Conservation (phyloP, 2,797 vertebrate species). For the Betta splendens region DNA sequence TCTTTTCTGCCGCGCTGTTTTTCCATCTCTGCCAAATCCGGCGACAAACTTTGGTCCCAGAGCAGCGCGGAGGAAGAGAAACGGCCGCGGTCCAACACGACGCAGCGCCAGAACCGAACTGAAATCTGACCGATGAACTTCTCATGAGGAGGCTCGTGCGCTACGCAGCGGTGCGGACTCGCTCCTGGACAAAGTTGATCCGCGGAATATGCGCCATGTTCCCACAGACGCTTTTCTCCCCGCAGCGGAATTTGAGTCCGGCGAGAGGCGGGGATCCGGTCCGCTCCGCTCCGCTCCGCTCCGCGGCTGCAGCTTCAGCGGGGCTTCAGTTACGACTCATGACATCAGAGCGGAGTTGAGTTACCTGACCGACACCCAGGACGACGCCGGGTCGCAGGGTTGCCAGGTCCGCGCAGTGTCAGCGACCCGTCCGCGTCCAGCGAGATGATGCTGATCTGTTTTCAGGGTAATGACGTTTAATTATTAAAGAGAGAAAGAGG, state of each 20-base stretch:
- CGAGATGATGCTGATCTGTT: too few species aligned
- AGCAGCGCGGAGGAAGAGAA: constrained; percentile 48
- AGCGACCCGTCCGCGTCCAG: too few species aligned
- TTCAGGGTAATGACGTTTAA: too few species aligned
- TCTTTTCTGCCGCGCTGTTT: constrained; percentile 76
- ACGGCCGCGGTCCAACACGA: constrained; percentile 16
- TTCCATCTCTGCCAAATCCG: constrained; percentile 78
- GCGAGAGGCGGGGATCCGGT: constrained; percentile 79
- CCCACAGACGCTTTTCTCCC: constrained; percentile 59
- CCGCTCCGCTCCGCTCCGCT: constrained; percentile 66
- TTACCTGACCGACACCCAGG: constrained; percentile 66
- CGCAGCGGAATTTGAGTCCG: constrained; percentile 66
- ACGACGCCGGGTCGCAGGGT: background rate
- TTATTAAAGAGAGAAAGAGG: too few species aligned
- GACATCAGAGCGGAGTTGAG: constrained; percentile 79
- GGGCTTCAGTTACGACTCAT: constrained; percentile 66
- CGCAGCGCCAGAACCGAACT: too few species aligned
- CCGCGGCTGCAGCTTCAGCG: constrained; percentile 59
- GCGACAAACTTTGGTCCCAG: constrained; percentile 75
- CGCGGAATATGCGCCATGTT: constrained; percentile 81
- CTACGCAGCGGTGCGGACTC: background rate
- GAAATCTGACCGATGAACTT: background rate
- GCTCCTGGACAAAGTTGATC: constrained; percentile 53
- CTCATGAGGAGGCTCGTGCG: accelerated
- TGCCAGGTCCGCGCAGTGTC: too few species aligned